Base-by-base conservation (phyloP, 2,888 invertebrate genomes). In the Branchipolynoe longqiensis region DNA sequence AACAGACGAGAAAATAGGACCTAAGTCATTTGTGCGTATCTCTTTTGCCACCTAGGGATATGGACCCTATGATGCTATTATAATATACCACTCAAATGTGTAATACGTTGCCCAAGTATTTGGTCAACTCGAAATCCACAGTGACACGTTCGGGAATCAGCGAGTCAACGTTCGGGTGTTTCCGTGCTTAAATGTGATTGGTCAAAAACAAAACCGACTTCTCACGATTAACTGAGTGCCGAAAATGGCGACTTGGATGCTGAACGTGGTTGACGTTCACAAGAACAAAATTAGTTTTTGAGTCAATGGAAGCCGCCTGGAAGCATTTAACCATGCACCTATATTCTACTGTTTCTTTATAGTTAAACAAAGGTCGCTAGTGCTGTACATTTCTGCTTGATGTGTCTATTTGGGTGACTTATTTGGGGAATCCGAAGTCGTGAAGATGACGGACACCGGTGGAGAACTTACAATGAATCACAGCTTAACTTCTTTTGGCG, bases 371-470 rank as follows among this genome's bases (percentile, higher is more conserved):
- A 48, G 18, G 8, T 48, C 18, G 18, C 48, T n/a, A n/a, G n/a
- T n/a, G n/a, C n/a, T n/a, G 18, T 8, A 48, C 48, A 48, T 12
- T 48, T 48, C 18, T 48, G 48, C 18, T 18, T 48, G 48, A 8
- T 48, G 48, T 8, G 18, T 48, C 18, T 12, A 48, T 48, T 48
- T 48, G 8, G 18, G 48, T 48, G 48, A 48, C 48, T 48, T 48
- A n/a, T n/a, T n/a, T 12, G 48, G 48, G 8, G 58, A 8, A 58
- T 58, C n/a, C 12, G n/a, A n/a, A n/a, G 4, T n/a, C 58, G 18
- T 48, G 25, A 54, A 54, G 48, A 78, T 78, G 78, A 78, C 78
- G 48, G 25, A 48, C 48, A 78, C 78, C 78, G 78, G 78, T 25
- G 78, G 48, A 48, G 48, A 41, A 73, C 38, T 73, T 73, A 40